These are phyloP conservation scores for Liasis olivaceus DNA, from an alignment of 2,797 vertebrate species.

Conservation along the genomic window DNA sequence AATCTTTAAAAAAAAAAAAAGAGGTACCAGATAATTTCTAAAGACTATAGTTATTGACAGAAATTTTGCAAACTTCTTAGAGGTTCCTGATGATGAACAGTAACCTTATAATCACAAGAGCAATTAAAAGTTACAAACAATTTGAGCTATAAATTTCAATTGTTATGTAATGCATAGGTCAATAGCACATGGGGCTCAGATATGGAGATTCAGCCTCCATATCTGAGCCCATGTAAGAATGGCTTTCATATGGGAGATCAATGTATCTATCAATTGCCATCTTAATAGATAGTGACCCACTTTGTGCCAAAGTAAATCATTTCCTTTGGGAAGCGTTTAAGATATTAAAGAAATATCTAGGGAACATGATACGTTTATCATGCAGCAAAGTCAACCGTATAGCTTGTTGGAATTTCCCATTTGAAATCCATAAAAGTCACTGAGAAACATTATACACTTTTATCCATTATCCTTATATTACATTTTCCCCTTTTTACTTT, in stretches of 20 bases:
- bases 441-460: background rate
- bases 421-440: background rate
- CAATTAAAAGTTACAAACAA: background rate
- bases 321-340: background rate
- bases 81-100: background rate
- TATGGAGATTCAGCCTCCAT: background rate
- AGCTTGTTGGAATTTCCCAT: background rate
- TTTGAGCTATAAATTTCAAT: background rate
- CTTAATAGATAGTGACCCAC: background rate
- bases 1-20: background rate
- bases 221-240: background rate
- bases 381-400: background rate
- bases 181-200: background rate
- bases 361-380: background rate
- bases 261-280: background rate
- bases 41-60: background rate
- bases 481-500: background rate
- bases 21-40: background rate
- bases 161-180: background rate
- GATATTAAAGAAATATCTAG: background rate
- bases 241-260: background rate
- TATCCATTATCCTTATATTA: background rate
- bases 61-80: background rate
- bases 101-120: background rate
- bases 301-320: background rate